Percentiles rank a stretch among this genome's conserved stretches.
Conservation (phyloP, 2,797 vertebrate species). For the Tragelaphus oryx region DNA sequence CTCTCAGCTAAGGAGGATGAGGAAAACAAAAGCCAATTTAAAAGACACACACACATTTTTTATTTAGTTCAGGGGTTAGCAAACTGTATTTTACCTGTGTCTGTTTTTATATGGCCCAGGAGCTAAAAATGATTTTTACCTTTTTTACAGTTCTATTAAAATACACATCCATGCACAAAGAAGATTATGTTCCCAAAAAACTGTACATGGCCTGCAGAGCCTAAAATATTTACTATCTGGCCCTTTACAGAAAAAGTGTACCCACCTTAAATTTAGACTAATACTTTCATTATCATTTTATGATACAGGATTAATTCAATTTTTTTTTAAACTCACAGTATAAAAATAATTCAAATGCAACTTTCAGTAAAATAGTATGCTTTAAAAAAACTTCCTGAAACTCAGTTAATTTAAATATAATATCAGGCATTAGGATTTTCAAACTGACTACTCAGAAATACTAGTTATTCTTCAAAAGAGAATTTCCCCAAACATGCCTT, state of each 20-base stretch:
- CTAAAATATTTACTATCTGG: not conserved
- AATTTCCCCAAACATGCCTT: not conserved
- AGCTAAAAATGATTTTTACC: not conserved
- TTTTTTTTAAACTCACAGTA: not conserved
- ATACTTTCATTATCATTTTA: not conserved
- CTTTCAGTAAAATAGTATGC: not conserved
- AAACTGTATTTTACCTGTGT: not conserved
- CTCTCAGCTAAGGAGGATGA: constrained; percentile 84
- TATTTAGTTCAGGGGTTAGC: not conserved
- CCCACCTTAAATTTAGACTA: not conserved
- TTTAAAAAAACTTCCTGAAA: not conserved
- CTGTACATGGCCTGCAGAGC: not conserved
- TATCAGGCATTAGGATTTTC: not conserved
- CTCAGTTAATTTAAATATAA: not conserved
- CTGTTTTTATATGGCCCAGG: not conserved
- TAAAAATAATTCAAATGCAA: not conserved
- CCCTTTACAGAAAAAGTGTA: not conserved
- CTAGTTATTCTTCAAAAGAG: not conserved
- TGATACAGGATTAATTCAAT: not conserved
- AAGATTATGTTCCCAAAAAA: not conserved
- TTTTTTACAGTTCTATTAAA: not conserved
- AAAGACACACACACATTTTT: not conserved
- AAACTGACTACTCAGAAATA: not conserved
- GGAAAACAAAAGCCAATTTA: not conserved
- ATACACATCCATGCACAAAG: not conserved